Evolutionary conservation across 2,113 vertebrate genomes (phyloP).

Genomic region (Microcebus griseorufus): DNA sequence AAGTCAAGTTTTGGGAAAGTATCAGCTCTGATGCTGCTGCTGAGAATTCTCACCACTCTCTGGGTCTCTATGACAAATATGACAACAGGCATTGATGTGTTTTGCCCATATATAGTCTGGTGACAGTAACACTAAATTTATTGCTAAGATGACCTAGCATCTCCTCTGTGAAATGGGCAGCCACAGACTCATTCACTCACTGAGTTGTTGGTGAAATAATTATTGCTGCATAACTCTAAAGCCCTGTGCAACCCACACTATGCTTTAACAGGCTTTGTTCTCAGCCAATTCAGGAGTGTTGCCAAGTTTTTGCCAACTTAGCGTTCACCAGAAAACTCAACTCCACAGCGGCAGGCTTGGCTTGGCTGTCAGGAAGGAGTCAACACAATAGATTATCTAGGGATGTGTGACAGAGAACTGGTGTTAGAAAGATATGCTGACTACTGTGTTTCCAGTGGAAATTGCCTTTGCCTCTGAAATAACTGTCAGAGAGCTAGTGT

Average conservation of each 20-base stretch:
- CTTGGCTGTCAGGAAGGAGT: neutral
- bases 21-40: neutral
- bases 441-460: constrained; percentile 52
- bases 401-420: constrained; percentile 33
- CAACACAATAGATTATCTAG: constrained; percentile 53
- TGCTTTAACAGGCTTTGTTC: constrained; percentile 19
- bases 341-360: constrained; percentile 40
- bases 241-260: neutral
- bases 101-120: neutral
- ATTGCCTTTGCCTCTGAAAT: constrained; percentile 59
- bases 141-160: neutral
- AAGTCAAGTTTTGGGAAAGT: neutral
- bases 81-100: neutral
- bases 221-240: neutral
- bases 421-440: constrained; percentile 65
- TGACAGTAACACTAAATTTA: neutral
- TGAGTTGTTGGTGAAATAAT: neutral
- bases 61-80: neutral
- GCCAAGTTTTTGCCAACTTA: constrained; percentile 61
- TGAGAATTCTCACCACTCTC: neutral
- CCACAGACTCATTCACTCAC: neutral
- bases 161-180: neutral
- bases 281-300: neutral
- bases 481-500: constrained; percentile 51
- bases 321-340: constrained; percentile 34